A percentile compares a stretch with the other conserved stretches of the same genome.
Conservation (phyloP, 2,888 invertebrate species). For the Ormyrus nitidulus region DNA sequence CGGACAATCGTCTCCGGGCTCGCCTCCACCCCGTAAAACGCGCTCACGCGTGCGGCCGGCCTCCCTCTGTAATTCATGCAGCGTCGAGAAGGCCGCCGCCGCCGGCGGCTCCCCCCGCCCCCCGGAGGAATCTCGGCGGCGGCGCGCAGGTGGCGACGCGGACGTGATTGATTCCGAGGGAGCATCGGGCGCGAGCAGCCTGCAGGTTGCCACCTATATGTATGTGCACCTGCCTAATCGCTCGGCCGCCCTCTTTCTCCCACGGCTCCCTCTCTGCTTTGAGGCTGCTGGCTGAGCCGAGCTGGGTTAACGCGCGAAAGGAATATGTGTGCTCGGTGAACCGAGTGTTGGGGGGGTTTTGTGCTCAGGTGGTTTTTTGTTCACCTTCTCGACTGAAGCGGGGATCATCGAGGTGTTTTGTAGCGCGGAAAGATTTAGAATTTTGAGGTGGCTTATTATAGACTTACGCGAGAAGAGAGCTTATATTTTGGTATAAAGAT, state of each 20-base stretch:
- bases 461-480: background rate
- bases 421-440: too few species aligned
- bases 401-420: too few species aligned
- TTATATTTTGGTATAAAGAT: too few species aligned
- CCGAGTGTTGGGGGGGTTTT: background rate
- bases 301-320: too few species aligned
- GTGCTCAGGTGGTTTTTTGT: background rate
- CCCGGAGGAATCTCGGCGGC: slow-evolving; percentile 8
- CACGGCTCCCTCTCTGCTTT: background rate
- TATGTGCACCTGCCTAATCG: slow-evolving; percentile 59
- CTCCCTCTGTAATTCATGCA: slow-evolving; percentile 12
- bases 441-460: too few species aligned
- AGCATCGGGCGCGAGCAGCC: slow-evolving; percentile 23
- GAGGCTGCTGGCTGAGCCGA: too few species aligned
- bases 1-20: too few species aligned
- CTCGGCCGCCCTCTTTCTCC: slow-evolving; percentile 6
- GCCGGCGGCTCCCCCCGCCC: too few species aligned
- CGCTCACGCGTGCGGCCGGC: background rate
- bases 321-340: background rate
- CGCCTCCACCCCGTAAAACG: background rate
- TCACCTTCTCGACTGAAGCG: too few species aligned
- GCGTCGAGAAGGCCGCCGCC: background rate
- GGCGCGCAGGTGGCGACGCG: slow-evolving; percentile 54
- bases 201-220: slow-evolving; percentile 22
- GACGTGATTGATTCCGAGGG: slow-evolving; percentile 54